Percentiles rank a stretch among this genome's conserved stretches.
Conservation (phyloP, 2,888 invertebrate species). For the Fragum sueziense region DNA sequence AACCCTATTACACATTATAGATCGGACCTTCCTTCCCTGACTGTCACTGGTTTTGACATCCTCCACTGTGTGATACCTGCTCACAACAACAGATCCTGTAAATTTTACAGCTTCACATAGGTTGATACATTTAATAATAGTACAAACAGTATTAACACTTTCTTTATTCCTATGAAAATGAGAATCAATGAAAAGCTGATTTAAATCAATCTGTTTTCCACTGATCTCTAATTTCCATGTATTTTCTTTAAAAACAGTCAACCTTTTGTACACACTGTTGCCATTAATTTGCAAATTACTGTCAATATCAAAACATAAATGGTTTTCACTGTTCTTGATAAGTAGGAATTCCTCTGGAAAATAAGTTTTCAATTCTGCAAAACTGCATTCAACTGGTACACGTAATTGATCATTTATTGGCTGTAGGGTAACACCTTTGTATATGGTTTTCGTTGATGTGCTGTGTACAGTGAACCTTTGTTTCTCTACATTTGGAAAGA, state of each 20-base stretch:
- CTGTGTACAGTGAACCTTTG: conserved; percentile 12
- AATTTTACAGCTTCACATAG: conserved; percentile 34
- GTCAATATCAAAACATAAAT: conserved; percentile 4
- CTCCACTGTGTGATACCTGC: conserved; percentile 28
- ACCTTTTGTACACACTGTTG: conserved; percentile 5
- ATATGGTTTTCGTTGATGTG: conserved; percentile 32
- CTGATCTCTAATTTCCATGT: conserved; percentile 14
- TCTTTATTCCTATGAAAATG: conserved; percentile 21
- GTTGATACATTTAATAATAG: neutral
- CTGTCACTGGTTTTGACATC: neutral
- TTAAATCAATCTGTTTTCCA: conserved; percentile 22
- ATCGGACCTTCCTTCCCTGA: conserved; percentile 2
- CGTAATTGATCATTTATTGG: conserved; percentile 4
- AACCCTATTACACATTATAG: conserved; percentile 19
- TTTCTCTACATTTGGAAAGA: conserved; percentile 15
- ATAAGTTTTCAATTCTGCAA: conserved; percentile 16
- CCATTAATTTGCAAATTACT: conserved; percentile 19
- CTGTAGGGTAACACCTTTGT: conserved; percentile 17
- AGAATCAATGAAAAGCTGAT: neutral
- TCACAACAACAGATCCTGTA: conserved; percentile 14
- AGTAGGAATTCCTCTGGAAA: conserved; percentile 21
- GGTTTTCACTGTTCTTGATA: conserved; percentile 5
- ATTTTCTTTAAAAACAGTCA: conserved; percentile 6
- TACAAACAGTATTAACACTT: conserved; percentile 22
- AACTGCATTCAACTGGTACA: conserved; percentile 5